Percentiles rank a stretch among this genome's conserved stretches.
Evolutionary conservation across 2,113 vertebrate species (phyloP).

Genomic region (Mohoua ochrocephala): DNA sequence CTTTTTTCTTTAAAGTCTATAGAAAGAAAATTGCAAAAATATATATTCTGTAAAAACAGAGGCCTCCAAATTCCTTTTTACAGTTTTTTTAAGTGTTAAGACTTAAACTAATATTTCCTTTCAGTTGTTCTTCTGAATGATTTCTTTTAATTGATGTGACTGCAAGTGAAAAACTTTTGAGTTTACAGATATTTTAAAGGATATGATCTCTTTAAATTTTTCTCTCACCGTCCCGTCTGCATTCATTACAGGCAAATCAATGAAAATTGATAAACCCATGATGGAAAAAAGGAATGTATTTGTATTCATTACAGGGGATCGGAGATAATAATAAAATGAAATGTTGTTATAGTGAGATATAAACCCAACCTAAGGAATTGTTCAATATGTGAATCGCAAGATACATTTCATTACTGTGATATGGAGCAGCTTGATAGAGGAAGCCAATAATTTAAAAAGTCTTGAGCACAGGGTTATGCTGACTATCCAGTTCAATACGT

Average conservation of each 20-base stretch:
- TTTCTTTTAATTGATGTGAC: slow-evolving; percentile 63
- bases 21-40: background rate
- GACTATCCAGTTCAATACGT: slow-evolving; percentile 82
- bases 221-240: slow-evolving; percentile 17
- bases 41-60: background rate
- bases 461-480: slow-evolving; percentile 75
- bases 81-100: slow-evolving; percentile 14
- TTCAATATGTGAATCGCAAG: slow-evolving; percentile 72
- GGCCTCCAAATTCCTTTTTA: background rate
- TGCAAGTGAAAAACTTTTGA: slow-evolving; percentile 32
- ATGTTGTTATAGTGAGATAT: slow-evolving; percentile 76
- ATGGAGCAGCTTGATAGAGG: slow-evolving; percentile 67
- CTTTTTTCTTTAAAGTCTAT: background rate
- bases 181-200: slow-evolving; percentile 60
- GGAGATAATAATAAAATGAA: slow-evolving; percentile 77
- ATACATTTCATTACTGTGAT: slow-evolving; percentile 74
- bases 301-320: slow-evolving; percentile 74
- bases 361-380: slow-evolving; percentile 75
- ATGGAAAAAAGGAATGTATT: slow-evolving; percentile 71
- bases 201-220: slow-evolving; percentile 34
- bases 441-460: slow-evolving; percentile 78
- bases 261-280: slow-evolving; percentile 78
- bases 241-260: slow-evolving; percentile 74
- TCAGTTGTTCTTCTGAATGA: slow-evolving; percentile 47
- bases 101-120: slow-evolving; percentile 30